Evolutionary conservation across 2,797 vertebrate genomes (phyloP), one percentile per base, ranked within the genome.

Genomic region (Phalanger gymnotis): DNA sequence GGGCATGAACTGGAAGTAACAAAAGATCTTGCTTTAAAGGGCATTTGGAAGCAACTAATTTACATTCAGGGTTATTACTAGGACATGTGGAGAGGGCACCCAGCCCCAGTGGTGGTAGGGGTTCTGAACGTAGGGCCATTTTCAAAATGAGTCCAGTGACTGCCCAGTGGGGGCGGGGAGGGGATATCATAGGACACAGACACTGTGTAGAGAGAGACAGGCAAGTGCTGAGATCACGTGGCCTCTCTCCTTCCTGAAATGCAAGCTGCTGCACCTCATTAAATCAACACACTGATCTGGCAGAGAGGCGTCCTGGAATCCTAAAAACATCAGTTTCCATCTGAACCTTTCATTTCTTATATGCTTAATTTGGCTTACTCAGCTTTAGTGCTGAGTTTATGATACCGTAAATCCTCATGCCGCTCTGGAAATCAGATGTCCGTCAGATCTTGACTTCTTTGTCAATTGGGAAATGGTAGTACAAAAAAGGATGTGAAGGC

Each of bases 301-400:
- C 98, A 98, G 96, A 98, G 97, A 57, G 93, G 94, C 51, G 97
- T 98, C 97, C 98, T 98, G 97, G 97, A 98, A 98, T 98, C 97
- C 98, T 98, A 96, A 98, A 98, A 98, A 98, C 98, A 98, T 98
- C 98, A 98, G 98, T 95, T 98, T 98, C 97, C 97, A 96, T 94
- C 97, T 97, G 98, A 98, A 98, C 93, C 97, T 98, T 98, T 98
- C 97, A 97, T 96, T 98, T 97, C 98, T 98, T 98, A 95, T 95
- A 97, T 92, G 98, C 98, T 97, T 97, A 98, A 97, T 98, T 98
- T 98, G 98, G 98, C 98, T 98, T 98, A 98, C 96, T 97, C 98
- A 98, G 97, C 97, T 97, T 91, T 95, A 95, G 25, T 97, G 97
- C 98, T 97, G 96, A 98, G 98, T 98, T 96, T 91, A 97, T 0